Base-by-base conservation (phyloP, 1,140 invertebrate species). In the Luehdorfia chinensis region DNA sequence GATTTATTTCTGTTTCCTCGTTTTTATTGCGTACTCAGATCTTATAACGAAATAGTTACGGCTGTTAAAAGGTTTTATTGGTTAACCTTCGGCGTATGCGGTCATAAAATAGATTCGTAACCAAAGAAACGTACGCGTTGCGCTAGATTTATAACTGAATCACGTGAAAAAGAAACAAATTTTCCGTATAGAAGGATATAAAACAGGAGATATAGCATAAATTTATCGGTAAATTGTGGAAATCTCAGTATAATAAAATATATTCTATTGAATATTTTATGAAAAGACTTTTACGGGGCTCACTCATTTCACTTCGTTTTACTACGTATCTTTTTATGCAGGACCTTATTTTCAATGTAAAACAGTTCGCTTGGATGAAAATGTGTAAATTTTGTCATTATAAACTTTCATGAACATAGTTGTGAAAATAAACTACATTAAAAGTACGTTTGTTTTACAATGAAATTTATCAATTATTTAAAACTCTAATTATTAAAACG, bases 21-120 rank as follows among this genome's bases (percentile, higher is more conserved):
- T 84, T 84, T 84, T 86, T 86, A 86, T 81, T 86, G 78, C 83
- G 73, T 73, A 84, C 78, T 84, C 75, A 66, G 83, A 84, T 84
- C 83, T 84, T 86, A 86, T 84, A 86, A 84, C 75, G 79, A 84
- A 86, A 86, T 83, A 86, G 76, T 84, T 84, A 83, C 79, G 79
- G 70, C 76, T 84, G 83, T 86, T 84, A 86, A 86, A 83, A 83
- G 83, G 75, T 86, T 86, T 86, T 86, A 86, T 86, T 84, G 78
- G 83, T 84, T 84, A 83, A 84, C 79, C 79, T 86, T 86, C 72
- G 79, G 73, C 71, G 75, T 79, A 72, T 72, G 73, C 65, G 74
- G 75, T 69, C 75, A 79, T 86, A 86, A 84, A 86, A 86, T 84
- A 79, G 74, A 83, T 86, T 79, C 76, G 75, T 74, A 78, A 81